Evolutionary conservation across 2,888 invertebrate genomes (phyloP).

Genomic region (Dasypogon diadema): DNA sequence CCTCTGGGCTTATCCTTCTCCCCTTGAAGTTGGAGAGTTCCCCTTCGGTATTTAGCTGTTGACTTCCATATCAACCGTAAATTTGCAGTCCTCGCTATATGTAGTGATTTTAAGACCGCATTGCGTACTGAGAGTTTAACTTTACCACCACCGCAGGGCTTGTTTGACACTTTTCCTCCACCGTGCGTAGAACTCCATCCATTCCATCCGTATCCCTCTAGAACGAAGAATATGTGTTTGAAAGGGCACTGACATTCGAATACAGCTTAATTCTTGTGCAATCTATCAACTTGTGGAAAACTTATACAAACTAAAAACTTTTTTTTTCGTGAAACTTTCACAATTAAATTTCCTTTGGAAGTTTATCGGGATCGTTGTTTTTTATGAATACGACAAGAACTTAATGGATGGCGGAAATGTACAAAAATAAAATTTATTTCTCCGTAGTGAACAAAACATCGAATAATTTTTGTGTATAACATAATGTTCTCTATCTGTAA

Average conservation of each 20-base stretch:
- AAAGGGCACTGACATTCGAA: conserved; percentile 23
- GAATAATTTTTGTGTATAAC: no score
- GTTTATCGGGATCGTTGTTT: conserved; percentile 4
- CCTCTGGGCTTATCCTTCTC: not conserved
- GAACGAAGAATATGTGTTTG: not conserved
- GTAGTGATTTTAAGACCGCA: conserved; percentile 16
- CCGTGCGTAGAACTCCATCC: not conserved
- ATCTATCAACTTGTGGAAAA: conserved; percentile 24
- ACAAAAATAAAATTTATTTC: no score
- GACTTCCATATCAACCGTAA: conserved; percentile 22
- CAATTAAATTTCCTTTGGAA: conserved; percentile 26
- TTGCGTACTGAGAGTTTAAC: conserved; percentile 23
- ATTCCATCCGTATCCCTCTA: no score
- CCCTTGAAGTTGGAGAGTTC: conserved; percentile 24
- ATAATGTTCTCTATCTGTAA: no score
- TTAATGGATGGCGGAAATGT: no score
- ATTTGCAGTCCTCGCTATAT: conserved; percentile 24
- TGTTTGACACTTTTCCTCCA: not conserved
- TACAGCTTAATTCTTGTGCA: conserved; percentile 12
- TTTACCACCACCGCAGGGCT: not conserved
- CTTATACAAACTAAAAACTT: conserved; percentile 5
- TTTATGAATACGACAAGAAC: not conserved
- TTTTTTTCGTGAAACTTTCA: conserved; percentile 16
- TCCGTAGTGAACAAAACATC: no score
- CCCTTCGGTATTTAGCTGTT: conserved; percentile 43